Evolutionary conservation across 2,888 invertebrate genomes (phyloP), one percentile per base, ranked within the genome.

Genomic region (Xestia c-nigrum): DNA sequence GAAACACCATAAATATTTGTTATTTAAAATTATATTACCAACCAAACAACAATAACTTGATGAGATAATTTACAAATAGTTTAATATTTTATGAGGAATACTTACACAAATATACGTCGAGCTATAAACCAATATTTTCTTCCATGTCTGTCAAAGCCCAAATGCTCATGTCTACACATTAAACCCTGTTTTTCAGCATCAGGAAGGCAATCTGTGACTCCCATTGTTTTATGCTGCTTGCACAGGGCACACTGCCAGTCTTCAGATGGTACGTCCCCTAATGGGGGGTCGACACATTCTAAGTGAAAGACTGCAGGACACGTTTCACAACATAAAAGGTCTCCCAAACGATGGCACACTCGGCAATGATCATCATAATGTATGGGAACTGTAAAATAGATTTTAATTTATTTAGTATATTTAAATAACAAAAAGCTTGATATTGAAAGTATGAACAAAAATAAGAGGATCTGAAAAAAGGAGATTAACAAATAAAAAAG

Each of bases 291-390:
- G 72, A 99, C 98, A 96, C 99, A 99, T 91, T 98, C 99, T 92
- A 99, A 97, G 94, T 99, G 99, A 94, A 99, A 99, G 40, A 99
- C 99, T 47, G 99, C 99, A 38, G 99, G 99, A 92, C 99, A 99
- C 5, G 99, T 99, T 96, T 99, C 99, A 95, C 99, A 99, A 93
- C 99, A 99, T 19, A 99, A 95, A 70, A 99, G 97, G 94, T 99
- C 99, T 46, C 99, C 99, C 76, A 99, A 96, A 79, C 99, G 98
- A 94, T 99, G 99, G 91, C 99, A 99, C 46, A 98, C 98, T 84
- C 99, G 97, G 91, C 99, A 99, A 93, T 99, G 99, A 94, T 99
- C 99, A 94, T 99, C 99, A 94, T 99, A 99, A 92, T 98, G 98
- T 95, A 99, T 98, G 89, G 98, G 98, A 91, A 97, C 98, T 97